Conservation (phyloP, 2,797 vertebrate genomes). For the Sarcoramphus papa region DNA sequence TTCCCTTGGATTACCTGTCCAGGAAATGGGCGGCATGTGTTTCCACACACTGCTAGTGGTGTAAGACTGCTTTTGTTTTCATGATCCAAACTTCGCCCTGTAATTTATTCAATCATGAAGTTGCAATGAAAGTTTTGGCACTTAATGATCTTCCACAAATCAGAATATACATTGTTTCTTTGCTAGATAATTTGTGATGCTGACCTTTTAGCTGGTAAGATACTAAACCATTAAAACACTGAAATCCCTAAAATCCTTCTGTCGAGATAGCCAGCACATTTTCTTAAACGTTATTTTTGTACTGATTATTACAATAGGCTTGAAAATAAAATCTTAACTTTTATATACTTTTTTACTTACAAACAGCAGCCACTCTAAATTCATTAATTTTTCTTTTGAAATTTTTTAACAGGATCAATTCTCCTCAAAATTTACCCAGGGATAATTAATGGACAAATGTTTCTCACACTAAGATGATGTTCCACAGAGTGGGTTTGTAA, state of each 20-base stretch:
- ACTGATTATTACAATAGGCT: background rate
- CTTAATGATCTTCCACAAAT: background rate
- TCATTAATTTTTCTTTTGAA: background rate
- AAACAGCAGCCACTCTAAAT: background rate
- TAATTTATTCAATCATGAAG: background rate
- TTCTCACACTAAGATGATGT: background rate
- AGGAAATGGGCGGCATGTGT: accelerated
- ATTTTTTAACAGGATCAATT: background rate
- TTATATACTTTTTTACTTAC: background rate
- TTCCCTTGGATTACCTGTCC: background rate
- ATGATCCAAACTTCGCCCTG: background rate
- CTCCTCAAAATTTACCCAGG: background rate
- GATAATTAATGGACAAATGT: background rate
- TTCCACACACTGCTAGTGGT: background rate
- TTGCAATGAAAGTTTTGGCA: background rate
- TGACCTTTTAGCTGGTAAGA: background rate
- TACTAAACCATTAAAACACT: background rate
- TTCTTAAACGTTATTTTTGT: background rate
- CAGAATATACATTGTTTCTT: background rate
- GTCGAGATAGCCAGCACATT: background rate
- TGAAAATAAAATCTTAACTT: background rate
- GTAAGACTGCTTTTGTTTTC: background rate
- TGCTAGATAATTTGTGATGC: background rate
- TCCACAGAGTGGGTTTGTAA: background rate
- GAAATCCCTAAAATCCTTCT: background rate